Conservation (phyloP, 1,140 invertebrate species). For the Bicyclus anynana region DNA sequence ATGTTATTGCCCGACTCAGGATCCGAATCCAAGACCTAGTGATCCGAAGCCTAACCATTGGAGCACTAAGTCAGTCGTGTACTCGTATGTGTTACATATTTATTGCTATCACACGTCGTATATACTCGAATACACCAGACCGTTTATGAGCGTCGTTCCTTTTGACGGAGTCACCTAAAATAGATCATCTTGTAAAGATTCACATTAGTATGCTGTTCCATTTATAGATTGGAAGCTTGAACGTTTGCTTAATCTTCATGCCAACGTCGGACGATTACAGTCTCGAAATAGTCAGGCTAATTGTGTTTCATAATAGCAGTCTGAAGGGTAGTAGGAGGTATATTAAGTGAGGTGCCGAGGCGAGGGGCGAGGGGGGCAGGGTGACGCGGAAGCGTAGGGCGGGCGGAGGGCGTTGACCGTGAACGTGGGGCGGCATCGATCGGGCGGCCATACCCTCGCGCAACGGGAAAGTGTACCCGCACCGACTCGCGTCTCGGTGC, state of each 20-base stretch:
- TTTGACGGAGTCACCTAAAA: not conserved
- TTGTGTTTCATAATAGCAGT: constrained; percentile 66
- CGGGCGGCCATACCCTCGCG: constrained; percentile 70
- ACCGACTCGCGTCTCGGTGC: constrained; percentile 14
- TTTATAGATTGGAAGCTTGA: constrained; percentile 18
- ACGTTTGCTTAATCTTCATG: constrained; percentile 34
- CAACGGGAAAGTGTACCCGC: constrained; percentile 62
- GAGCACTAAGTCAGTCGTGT: no score
- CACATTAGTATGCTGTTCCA: constrained; percentile 9
- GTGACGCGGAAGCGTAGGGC: constrained; percentile 72
- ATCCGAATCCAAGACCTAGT: no score
- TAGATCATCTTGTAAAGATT: constrained; percentile 6
- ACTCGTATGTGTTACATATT: not conserved
- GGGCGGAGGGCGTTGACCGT: constrained; percentile 75
- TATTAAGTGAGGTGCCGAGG: constrained; percentile 46
- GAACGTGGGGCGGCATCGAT: constrained; percentile 74
- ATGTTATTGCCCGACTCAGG: no score
- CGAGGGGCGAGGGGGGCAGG: constrained; percentile 16
- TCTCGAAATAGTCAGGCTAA: constrained; percentile 70
- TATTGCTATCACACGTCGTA: not conserved
- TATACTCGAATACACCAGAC: no score
- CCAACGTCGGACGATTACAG: constrained; percentile 42
- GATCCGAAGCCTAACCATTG: no score
- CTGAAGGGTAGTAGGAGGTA: constrained; percentile 62
- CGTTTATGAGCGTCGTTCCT: not conserved